Conservation (phyloP, 2,797 vertebrate genomes). For the Anguilla megastoma region DNA sequence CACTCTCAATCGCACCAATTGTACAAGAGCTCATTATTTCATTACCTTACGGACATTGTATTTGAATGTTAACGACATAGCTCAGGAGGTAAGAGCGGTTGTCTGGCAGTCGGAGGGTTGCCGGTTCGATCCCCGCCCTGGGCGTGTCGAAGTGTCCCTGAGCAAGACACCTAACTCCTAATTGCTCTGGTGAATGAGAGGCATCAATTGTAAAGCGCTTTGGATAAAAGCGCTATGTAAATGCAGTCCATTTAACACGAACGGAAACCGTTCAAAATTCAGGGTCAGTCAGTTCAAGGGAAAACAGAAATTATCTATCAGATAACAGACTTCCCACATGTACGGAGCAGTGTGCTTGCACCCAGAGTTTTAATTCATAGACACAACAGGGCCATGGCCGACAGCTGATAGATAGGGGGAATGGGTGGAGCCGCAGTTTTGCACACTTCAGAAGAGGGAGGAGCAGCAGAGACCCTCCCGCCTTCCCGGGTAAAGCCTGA, state of each 20-base stretch:
- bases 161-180: too few relatives aligned
- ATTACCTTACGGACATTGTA: constrained; percentile 6
- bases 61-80: neutral
- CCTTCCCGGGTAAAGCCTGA: neutral
- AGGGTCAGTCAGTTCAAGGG: constrained; percentile 12
- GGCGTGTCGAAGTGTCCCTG: too few relatives aligned
- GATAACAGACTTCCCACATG: constrained; percentile 33
- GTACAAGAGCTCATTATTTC: neutral
- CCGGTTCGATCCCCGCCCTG: too few relatives aligned
- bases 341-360: constrained; percentile 13
- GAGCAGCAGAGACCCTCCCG: constrained; percentile 22
- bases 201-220: too few relatives aligned
- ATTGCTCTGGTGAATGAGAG: too few relatives aligned
- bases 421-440: constrained; percentile 25
- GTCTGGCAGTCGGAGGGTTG: too few relatives aligned
- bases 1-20: neutral
- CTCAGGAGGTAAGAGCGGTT: too few relatives aligned
- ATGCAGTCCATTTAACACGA: neutral
- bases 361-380: constrained; percentile 34
- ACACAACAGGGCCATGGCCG: constrained; percentile 46
- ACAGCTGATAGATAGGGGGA: constrained; percentile 23
- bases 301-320: constrained; percentile 33
- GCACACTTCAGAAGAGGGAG: constrained; percentile 34
- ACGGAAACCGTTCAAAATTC: constrained; percentile 14
- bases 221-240: too few relatives aligned